Percentiles rank a stretch among this genome's conserved stretches.
phyloP scores from a whole-genome alignment of 2,888 invertebrate species.

The Apotomis turbidana region DNA sequence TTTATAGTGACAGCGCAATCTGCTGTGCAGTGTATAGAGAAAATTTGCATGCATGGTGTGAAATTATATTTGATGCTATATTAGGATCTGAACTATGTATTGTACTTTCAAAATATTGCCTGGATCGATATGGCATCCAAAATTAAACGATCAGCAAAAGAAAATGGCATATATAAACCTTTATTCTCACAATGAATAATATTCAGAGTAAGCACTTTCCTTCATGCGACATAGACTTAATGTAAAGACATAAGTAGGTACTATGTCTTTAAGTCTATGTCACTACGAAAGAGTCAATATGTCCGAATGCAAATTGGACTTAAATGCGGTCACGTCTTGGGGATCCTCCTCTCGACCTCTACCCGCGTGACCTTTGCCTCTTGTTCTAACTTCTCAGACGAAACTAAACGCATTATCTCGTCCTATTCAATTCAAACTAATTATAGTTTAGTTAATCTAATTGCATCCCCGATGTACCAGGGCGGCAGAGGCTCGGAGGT shows the following conservation, averaged over 20 bases:
- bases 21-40: too few species aligned
- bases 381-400: slow-evolving; percentile 2
- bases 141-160: too few species aligned
- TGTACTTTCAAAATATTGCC: too few species aligned
- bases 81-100: too few species aligned
- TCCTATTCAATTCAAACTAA: slow-evolving; percentile 28
- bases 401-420: slow-evolving; percentile 13
- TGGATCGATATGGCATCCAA: too few species aligned
- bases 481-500: slow-evolving; percentile 24
- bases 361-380: slow-evolving; percentile 4
- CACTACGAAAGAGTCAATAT: neutral
- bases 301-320: neutral
- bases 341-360: neutral
- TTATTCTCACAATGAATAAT: too few species aligned
- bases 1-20: neutral
- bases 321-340: slow-evolving; percentile 8
- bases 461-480: slow-evolving; percentile 14
- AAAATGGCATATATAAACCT: too few species aligned
- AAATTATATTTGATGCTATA: too few species aligned
- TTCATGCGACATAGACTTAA: too few species aligned
- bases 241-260: neutral
- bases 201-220: too few species aligned
- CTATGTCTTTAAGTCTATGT: neutral
- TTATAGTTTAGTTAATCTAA: slow-evolving; percentile 32
- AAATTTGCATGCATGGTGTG: too few species aligned